These are phyloP conservation scores for Drosophila picticornis DNA, from an alignment of 2,888 invertebrate species.

Conservation along the genomic window DNA sequence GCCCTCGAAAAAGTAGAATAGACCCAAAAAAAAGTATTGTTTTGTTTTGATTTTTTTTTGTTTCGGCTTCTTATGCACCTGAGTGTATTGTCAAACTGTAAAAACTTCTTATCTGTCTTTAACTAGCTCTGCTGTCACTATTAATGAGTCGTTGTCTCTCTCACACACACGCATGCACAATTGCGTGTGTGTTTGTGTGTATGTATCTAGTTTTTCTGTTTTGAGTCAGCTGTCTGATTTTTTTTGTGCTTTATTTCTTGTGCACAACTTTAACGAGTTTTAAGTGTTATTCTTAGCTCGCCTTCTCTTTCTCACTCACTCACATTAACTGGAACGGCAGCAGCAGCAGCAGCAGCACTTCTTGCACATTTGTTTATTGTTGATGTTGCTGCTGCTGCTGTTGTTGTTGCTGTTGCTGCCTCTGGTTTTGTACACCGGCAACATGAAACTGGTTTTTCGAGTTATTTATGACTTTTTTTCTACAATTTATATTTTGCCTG, in stretches of 20 bases:
- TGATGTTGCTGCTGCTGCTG: constrained; percentile 38
- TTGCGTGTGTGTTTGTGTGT: constrained; percentile 16
- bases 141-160: constrained; percentile 39
- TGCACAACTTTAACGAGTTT: constrained; percentile 78
- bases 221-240: constrained; percentile 68
- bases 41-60: constrained; percentile 5
- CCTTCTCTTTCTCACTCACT: constrained; percentile 45
- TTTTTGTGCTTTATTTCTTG: constrained; percentile 65
- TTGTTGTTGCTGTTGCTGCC: constrained; percentile 38
- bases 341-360: constrained; percentile 48
- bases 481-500: constrained; percentile 69
- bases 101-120: constrained; percentile 44
- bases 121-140: constrained; percentile 17
- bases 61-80: constrained; percentile 34
- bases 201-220: constrained; percentile 53
- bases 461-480: constrained; percentile 79
- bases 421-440: constrained; percentile 79
- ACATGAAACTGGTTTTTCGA: constrained; percentile 79
- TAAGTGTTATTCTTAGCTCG: constrained; percentile 68
- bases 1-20: constrained; percentile 16
- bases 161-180: constrained; percentile 3
- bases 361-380: constrained; percentile 79
- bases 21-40: not conserved
- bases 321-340: constrained; percentile 38
- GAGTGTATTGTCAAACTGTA: constrained; percentile 45